Conservation (phyloP, 2,113 vertebrate species). For the Ginglymostoma cirratum region DNA sequence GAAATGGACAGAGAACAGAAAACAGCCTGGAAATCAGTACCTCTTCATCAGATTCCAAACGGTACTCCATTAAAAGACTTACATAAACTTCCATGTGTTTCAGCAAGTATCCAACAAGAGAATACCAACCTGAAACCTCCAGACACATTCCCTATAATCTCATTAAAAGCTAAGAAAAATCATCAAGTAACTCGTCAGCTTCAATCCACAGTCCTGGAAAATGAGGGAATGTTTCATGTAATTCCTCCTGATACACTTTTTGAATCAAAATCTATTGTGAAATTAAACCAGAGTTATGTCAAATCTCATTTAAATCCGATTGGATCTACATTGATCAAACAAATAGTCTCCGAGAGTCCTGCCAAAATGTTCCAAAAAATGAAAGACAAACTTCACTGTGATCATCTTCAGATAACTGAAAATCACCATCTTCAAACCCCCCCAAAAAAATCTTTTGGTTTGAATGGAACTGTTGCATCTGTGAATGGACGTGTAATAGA, state of each 20-base stretch:
- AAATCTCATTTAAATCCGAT: background rate
- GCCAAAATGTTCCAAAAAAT: slow-evolving; percentile 45
- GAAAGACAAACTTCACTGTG: slow-evolving; percentile 38
- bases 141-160: background rate
- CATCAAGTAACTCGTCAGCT: background rate
- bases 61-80: slow-evolving; percentile 22
- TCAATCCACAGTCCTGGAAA: slow-evolving; percentile 23
- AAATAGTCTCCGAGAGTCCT: slow-evolving; percentile 31
- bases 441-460: background rate
- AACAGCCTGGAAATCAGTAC: slow-evolving; percentile 4
- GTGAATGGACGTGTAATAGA: slow-evolving; percentile 1
- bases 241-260: background rate
- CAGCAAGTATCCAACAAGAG: background rate
- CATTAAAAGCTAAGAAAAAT: background rate
- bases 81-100: background rate
- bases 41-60: slow-evolving; percentile 27
- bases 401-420: background rate
- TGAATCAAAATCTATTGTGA: no score
- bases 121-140: background rate
- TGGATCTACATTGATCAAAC: background rate
- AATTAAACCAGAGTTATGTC: background rate
- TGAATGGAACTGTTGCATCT: background rate
- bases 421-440: background rate
- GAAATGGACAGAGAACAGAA: slow-evolving; percentile 15
- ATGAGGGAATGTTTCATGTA: background rate